Conservation (phyloP, 2,797 vertebrate species). For the Psittacula derbiana region DNA sequence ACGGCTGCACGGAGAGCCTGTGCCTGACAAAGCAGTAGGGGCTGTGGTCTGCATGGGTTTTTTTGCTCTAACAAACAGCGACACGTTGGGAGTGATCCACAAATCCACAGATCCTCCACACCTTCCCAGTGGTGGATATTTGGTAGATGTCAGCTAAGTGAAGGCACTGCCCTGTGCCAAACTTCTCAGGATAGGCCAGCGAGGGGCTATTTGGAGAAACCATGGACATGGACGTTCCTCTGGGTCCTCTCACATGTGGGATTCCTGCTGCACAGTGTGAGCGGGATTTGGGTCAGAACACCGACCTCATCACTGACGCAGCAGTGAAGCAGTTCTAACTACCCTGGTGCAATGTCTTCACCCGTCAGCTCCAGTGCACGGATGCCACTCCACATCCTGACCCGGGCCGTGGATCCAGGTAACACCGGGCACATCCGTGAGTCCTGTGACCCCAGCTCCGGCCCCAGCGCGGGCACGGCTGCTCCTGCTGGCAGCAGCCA, state of each 20-base stretch:
- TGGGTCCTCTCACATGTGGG: background rate
- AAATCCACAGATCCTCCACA: background rate
- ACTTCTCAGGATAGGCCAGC: background rate
- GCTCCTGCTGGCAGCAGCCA: background rate
- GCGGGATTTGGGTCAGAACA: background rate
- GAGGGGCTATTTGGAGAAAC: background rate
- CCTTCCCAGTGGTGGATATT: background rate
- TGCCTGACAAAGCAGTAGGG: background rate
- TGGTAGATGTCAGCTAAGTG: background rate
- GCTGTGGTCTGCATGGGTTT: background rate
- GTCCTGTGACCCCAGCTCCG: background rate
- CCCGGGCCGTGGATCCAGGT: background rate
- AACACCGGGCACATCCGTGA: fast-evolving
- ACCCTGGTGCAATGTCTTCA: background rate
- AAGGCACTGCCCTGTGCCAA: background rate
- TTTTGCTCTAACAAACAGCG: background rate
- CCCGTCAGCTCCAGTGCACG: background rate
- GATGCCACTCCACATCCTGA: background rate
- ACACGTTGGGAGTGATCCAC: background rate
- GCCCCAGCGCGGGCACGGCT: background rate
- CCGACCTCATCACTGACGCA: background rate
- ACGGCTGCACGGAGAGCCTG: background rate
- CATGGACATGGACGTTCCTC: background rate
- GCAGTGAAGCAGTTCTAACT: background rate
- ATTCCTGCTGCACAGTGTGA: fast-evolving